Percentiles rank a stretch among this genome's conserved stretches.
Conservation (phyloP, 2,113 vertebrate species). For the Brachirus orientalis region DNA sequence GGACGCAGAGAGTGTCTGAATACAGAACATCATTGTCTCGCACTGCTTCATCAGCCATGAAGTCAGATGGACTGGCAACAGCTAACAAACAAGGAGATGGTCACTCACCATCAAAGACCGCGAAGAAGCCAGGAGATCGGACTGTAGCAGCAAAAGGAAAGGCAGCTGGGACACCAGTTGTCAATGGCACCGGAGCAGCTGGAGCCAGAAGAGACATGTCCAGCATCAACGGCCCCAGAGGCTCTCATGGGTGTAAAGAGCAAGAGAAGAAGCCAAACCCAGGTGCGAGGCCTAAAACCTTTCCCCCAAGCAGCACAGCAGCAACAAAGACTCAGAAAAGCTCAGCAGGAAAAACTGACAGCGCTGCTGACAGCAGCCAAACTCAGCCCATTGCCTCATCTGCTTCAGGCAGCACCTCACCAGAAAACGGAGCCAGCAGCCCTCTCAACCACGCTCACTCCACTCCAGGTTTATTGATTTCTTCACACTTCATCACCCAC, state of each 20-base stretch:
- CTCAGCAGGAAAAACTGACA: conserved; percentile 74
- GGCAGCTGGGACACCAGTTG: conserved; percentile 80
- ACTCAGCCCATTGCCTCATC: conserved; percentile 58
- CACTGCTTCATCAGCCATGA: conserved; percentile 87
- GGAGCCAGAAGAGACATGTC: conserved; percentile 76
- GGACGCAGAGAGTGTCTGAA: conserved; percentile 69
- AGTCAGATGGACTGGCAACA: conserved; percentile 91
- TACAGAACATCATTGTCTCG: conserved; percentile 60
- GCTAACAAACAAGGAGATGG: conserved; percentile 85
- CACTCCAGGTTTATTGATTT: conserved; percentile 75
- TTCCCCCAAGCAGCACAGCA: conserved; percentile 74
- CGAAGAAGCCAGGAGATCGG: conserved; percentile 84
- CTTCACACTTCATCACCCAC: conserved; percentile 36
- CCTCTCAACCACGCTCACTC: conserved; percentile 68
- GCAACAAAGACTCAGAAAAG: conserved; percentile 81
- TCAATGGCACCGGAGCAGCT: conserved; percentile 80
- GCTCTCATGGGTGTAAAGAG: conserved; percentile 73
- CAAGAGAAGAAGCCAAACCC: conserved; percentile 83
- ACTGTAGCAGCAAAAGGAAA: conserved; percentile 83
- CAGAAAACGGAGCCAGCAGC: conserved; percentile 77
- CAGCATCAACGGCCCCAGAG: conserved; percentile 77
- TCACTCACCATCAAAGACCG: conserved; percentile 82
- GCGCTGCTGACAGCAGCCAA: conserved; percentile 45
- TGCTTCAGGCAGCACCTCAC: conserved; percentile 80
- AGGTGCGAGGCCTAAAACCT: conserved; percentile 89